A percentile compares a stretch with the other conserved stretches of the same genome.
Conservation (phyloP, 2,113 vertebrate genomes). For the Ellobius talpinus region DNA sequence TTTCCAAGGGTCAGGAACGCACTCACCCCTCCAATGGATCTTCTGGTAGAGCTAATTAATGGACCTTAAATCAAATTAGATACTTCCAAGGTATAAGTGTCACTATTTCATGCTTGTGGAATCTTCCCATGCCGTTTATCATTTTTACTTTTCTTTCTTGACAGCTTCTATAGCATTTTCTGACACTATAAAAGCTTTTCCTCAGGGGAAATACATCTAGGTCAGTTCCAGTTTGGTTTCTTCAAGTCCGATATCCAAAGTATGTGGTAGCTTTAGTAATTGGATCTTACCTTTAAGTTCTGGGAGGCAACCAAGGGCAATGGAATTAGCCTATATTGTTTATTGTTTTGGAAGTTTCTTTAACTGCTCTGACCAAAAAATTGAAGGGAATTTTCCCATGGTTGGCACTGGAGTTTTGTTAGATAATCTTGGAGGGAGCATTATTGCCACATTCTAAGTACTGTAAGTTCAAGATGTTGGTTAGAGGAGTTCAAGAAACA, state of each 20-base stretch:
- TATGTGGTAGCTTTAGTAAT: background rate
- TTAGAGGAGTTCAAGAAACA: background rate
- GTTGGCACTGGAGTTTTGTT: background rate
- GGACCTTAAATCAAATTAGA: background rate
- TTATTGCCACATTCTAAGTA: background rate
- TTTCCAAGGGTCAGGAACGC: no score
- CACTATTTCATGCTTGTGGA: background rate
- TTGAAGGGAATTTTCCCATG: background rate
- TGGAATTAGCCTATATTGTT: background rate
- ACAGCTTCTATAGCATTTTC: background rate
- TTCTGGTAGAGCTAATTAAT: no score
- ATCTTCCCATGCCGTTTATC: background rate
- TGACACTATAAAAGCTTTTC: background rate
- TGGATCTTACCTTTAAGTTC: background rate
- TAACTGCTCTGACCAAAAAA: background rate
- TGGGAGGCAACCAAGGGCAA: background rate
- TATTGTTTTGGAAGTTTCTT: background rate
- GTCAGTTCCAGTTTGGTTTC: background rate
- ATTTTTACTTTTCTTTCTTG: background rate
- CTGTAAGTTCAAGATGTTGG: background rate
- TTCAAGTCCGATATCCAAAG: background rate
- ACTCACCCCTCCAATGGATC: no score
- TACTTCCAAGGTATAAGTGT: background rate
- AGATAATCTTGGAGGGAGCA: background rate
- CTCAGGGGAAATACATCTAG: background rate